Evolutionary conservation across 37 sponge, comb jelly and placozoan species (phyloP).

Genomic region (Beroe ovata): DNA sequence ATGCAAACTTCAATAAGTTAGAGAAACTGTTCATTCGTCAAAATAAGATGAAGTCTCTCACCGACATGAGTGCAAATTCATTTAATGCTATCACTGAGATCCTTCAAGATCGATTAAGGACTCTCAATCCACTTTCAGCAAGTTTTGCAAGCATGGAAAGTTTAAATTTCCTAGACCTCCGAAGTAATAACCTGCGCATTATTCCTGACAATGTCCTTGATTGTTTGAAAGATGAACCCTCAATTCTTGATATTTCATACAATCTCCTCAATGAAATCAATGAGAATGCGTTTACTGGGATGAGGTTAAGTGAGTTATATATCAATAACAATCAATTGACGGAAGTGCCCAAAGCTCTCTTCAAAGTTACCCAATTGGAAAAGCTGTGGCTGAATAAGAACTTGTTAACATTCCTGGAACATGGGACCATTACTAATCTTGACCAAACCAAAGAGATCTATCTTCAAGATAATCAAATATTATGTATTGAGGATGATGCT

Average conservation of each 20-base stretch:
- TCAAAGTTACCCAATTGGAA: background rate
- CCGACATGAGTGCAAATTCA: background rate
- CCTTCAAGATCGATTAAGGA: background rate
- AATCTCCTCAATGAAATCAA: background rate
- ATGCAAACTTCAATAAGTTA: slow-evolving; percentile 36
- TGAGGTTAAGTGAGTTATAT: background rate
- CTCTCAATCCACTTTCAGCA: slow-evolving; percentile 9
- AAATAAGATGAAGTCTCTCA: slow-evolving; percentile 7
- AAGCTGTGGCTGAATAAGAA: background rate
- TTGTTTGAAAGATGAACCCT: background rate
- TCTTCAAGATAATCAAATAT: slow-evolving; percentile 32
- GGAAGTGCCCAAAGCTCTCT: slow-evolving; percentile 42
- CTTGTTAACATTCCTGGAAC: slow-evolving; percentile 8
- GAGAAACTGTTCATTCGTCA: background rate
- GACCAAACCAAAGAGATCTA: slow-evolving; percentile 9
- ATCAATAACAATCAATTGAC: background rate
- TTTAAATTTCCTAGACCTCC: background rate
- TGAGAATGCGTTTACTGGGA: slow-evolving; percentile 21
- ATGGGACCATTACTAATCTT: background rate
- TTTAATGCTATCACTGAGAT: slow-evolving; percentile 23
- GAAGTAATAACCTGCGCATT: background rate
- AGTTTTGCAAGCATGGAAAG: background rate
- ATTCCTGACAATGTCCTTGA: slow-evolving; percentile 31
- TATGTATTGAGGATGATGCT: slow-evolving; percentile 43
- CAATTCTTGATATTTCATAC: slow-evolving; percentile 30